Evolutionary conservation across 2,113 vertebrate genomes (phyloP).

Genomic region (Scomber colias): DNA sequence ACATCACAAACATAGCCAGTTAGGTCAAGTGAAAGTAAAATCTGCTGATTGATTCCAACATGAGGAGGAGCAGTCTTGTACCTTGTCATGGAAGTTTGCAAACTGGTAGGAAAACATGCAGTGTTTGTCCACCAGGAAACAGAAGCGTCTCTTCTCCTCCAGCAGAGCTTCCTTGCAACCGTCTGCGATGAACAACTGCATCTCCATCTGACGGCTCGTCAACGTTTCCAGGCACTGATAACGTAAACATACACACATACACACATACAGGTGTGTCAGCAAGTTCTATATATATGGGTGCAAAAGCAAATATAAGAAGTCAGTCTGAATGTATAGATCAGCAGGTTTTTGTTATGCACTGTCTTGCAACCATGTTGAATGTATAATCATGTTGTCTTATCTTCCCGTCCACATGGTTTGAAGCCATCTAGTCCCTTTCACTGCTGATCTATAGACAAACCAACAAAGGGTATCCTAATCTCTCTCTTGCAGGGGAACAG

Average conservation of each 20-base stretch:
- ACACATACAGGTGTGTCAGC: conserved; percentile 1
- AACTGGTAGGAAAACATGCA: conserved; percentile 90
- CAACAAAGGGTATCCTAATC: conserved; percentile 60
- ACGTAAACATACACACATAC: conserved; percentile 16
- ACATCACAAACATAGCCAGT: background rate
- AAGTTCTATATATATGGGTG: background rate
- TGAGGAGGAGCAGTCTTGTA: conserved; percentile 53
- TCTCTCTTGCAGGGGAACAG: conserved; percentile 45
- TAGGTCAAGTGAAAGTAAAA: too few relatives aligned
- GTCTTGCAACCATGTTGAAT: background rate
- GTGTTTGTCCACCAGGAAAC: conserved; percentile 98
- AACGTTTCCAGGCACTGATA: conserved; percentile 92
- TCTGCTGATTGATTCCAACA: background rate
- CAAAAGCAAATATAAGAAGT: conserved; percentile 18
- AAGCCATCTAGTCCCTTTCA: conserved; percentile 28
- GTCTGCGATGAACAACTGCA: conserved; percentile 95
- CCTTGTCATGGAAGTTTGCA: conserved; percentile 91
- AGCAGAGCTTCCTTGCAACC: conserved; percentile 94
- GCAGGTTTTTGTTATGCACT: background rate
- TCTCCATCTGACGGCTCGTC: conserved; percentile 91
- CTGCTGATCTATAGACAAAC: conserved; percentile 27
- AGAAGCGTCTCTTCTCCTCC: conserved; percentile 97
- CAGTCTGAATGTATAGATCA: background rate
- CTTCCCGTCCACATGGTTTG: conserved; percentile 43
- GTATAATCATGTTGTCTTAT: conserved; percentile 51